Evolutionary conservation across 2,113 vertebrate genomes (phyloP), one percentile per base, ranked within the genome.

Genomic region (Marmota flaviventris): DNA sequence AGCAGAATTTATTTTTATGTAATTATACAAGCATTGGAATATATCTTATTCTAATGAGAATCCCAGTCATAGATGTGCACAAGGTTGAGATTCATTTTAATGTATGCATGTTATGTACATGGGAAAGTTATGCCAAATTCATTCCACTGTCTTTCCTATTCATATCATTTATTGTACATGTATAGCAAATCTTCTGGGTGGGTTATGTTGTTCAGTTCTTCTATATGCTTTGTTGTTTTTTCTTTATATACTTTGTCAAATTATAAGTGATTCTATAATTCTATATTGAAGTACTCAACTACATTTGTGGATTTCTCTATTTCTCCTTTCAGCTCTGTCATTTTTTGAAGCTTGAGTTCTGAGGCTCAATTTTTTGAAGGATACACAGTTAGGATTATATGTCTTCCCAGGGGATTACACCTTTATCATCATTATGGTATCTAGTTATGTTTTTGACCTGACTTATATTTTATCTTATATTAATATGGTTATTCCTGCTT

Each of bases 351-450:
- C 56, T 84, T 72, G 34, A 79, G 32, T 48, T 58, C 56, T 22
- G 56, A 58, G 56, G 56, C 56, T 20, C 24, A n/a, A 9, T 58
- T 77, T 27, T 90, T 48, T 82, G 72, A 42, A 58, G 17, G 5
- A 70, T 70, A 78, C 29, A 78, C 39, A 89, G 72, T 96, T 85
- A 85, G 11, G n/a, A 73, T 51, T 89, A 8, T 14, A 34, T 79
- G 8, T 65, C 53, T 85, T 90, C 25, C 42, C 58, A 89, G 63
- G 53, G 12, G 27, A 72, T 25, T 93, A 61, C 69, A 5, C 1
- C 32, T 85, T 90, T 73, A 79, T 53, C 42, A 73, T 79, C 73
- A 65, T 73, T 90, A 63, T 93, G n/a, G 65, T 78, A 25, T 76
- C 18, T 81, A 67, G 14, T 67, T 76, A n/a, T 37, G 69, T 79